Percentiles rank a stretch among this genome's conserved stretches.
phyloP scores from a whole-genome alignment of 2,113 vertebrate species.

The Sinocyclocheilus anshuiensis region DNA sequence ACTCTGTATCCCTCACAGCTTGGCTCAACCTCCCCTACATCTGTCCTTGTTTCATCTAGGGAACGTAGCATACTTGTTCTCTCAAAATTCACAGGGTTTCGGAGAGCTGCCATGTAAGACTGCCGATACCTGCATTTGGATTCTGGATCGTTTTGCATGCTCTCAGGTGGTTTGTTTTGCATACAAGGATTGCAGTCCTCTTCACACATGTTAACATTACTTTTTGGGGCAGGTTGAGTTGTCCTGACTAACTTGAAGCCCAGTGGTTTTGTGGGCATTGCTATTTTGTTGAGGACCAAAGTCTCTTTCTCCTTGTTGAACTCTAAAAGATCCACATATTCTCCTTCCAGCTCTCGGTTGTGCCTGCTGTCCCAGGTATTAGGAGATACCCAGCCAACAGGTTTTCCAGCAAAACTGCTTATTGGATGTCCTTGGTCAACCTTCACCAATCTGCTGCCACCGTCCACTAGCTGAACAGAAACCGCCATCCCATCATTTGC shows the following conservation, averaged over 20 bases:
- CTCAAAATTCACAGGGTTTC: conserved; percentile 76
- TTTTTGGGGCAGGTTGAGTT: conserved; percentile 61
- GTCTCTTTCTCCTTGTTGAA: conserved; percentile 73
- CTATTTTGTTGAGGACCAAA: conserved; percentile 40
- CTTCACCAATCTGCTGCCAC: conserved; percentile 80
- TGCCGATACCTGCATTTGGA: conserved; percentile 77
- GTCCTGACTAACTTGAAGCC: conserved; percentile 69
- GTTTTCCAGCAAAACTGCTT: conserved; percentile 67
- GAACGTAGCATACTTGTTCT: conserved; percentile 69
- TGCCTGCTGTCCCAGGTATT: conserved; percentile 73
- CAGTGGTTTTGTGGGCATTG: conserved; percentile 51
- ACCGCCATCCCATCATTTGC: conserved; percentile 67
- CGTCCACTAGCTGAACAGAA: conserved; percentile 59
- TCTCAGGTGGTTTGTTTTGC: conserved; percentile 68
- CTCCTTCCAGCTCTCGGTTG: conserved; percentile 83
- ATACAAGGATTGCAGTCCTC: conserved; percentile 65
- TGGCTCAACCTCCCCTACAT: conserved; percentile 45
- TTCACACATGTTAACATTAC: conserved; percentile 52
- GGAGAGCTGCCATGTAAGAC: conserved; percentile 78
- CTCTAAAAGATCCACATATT: conserved; percentile 91
- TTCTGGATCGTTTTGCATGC: conserved; percentile 45
- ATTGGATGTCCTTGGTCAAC: conserved; percentile 70
- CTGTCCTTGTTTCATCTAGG: conserved; percentile 70
- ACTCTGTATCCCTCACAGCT: conserved; percentile 40
- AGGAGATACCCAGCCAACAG: conserved; percentile 72